These are phyloP conservation scores for Caenorhabditis zanzibari DNA, from an alignment of 2,888 invertebrate species.

Conservation along the genomic window DNA sequence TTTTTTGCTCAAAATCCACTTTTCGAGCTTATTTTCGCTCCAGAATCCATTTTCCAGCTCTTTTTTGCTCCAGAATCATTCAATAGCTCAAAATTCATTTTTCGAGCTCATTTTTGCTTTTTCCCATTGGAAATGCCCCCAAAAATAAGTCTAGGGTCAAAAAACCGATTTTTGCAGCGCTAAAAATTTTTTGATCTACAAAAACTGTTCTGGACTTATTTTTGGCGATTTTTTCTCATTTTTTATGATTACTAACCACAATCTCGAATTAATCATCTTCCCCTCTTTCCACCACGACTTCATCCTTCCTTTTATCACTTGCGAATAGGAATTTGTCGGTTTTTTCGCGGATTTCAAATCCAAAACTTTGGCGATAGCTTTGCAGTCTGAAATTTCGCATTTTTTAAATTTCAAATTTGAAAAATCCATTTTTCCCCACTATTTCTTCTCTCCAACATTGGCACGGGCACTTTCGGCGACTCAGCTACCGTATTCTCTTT, in stretches of 20 bases:
- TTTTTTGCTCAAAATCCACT: too few species aligned
- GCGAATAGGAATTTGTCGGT: not conserved
- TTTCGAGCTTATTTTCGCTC: too few species aligned
- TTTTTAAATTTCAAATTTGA: not conserved
- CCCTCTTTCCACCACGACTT: slow-evolving; percentile 6
- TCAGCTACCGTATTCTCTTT: slow-evolving; percentile 12
- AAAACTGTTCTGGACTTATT: not conserved
- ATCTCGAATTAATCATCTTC: not conserved
- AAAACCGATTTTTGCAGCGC: too few species aligned
- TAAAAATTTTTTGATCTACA: not conserved
- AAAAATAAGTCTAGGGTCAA: too few species aligned
- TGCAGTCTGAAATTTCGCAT: slow-evolving; percentile 26
- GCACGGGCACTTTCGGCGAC: not conserved
- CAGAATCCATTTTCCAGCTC: too few species aligned
- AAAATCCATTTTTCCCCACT: slow-evolving; percentile 25
- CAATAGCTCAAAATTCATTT: too few species aligned
- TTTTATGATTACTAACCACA: not conserved
- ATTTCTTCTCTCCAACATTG: slow-evolving; percentile 14
- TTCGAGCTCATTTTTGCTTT: too few species aligned
- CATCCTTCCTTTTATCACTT: slow-evolving; percentile 27
- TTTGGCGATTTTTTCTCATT: not conserved
- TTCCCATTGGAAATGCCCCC: too few species aligned
- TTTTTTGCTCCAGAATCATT: too few species aligned
- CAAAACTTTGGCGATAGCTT: slow-evolving; percentile 38
- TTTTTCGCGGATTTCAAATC: slow-evolving; percentile 11